Evolutionary conservation across 1,140 invertebrate genomes (phyloP), one percentile per base, ranked within the genome.

Genomic region (Aleiodes sp.): DNA sequence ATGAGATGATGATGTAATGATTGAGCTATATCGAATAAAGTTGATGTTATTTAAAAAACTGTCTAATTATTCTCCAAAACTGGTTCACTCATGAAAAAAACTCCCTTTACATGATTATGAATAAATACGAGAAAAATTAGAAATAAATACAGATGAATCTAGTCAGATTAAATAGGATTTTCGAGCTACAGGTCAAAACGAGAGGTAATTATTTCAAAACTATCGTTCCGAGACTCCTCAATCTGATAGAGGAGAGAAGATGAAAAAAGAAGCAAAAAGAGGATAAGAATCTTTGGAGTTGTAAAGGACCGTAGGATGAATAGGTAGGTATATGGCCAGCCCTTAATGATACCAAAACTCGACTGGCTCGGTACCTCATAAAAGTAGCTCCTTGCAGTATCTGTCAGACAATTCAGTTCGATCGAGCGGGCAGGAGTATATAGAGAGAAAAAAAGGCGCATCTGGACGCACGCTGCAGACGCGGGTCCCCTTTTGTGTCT

Each of bases 31-130:
- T 79, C 73, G 77, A 83, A 80, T 83, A 82, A 84, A 83, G 82
- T 86, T 83, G 80, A 84, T 86, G 83, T 84, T 84, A 84, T 78
- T 84, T 82, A 83, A 84, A 84, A 76, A 80, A 78, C 77, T 75
- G 70, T 75, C 41, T 52, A 68, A 65, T 74, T 68, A 60, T 67
- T 59, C 24, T 9, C 62, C 43, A 6, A 12, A 14, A 43, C 24
- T 60, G 8, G 29, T 26, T 31, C 35, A 57, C 56, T 29, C 21
- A 43, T 61, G 31, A 28, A 29, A 4, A 57, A 65, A 46, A 4
- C 35, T 46, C 37, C 3, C 16, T n/a, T n/a, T n/a, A n/a, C n/a
- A n/a, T n/a, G n/a, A n/a, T n/a, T n/a, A n/a, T n/a, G n/a, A n/a
- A n/a, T n/a, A n/a, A n/a, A n/a, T n/a, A n/a, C n/a, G n/a, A n/a